A percentile compares a stretch with the other conserved stretches of the same genome.
Evolutionary conservation across 2,113 vertebrate species (phyloP).

Genomic region (Epinephelus lanceolatus): DNA sequence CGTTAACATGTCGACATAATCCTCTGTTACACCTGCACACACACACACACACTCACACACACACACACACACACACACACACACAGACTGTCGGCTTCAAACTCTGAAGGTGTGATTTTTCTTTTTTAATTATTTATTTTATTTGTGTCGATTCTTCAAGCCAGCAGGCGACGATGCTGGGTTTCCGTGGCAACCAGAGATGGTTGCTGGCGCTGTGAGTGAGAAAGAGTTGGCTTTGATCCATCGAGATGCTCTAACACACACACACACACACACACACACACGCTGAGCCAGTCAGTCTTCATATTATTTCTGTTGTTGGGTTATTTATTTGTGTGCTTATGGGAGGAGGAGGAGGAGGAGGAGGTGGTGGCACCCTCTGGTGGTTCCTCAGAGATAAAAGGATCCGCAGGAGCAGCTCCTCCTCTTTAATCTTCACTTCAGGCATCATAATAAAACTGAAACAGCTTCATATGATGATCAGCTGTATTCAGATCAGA

Average conservation of each 20-base stretch:
- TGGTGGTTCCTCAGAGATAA: too few relatives aligned
- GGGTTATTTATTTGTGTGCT: background rate
- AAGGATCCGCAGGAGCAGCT: too few relatives aligned
- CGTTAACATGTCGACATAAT: conserved; percentile 78
- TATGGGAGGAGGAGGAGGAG: background rate
- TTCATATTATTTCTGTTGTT: background rate
- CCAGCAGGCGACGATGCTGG: conserved; percentile 64
- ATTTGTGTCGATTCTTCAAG: conserved; percentile 50
- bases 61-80: background rate
- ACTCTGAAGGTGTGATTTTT: conserved; percentile 31
- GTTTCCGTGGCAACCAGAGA: conserved; percentile 77
- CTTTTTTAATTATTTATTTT: conserved; percentile 9
- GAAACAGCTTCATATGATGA: too few relatives aligned
- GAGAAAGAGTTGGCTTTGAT: conserved; percentile 62
- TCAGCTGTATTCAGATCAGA: too few relatives aligned
- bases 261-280: conserved; percentile 13
- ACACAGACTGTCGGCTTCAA: background rate
- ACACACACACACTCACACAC: background rate
- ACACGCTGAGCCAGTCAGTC: background rate
- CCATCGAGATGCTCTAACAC: conserved; percentile 44
- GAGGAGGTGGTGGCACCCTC: too few relatives aligned
- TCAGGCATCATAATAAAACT: too few relatives aligned
- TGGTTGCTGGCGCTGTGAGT: conserved; percentile 52
- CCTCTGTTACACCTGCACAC: background rate
- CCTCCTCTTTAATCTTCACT: too few relatives aligned